Base-by-base conservation (phyloP, 2,888 invertebrate genomes). In the Drosophila borealis region DNA sequence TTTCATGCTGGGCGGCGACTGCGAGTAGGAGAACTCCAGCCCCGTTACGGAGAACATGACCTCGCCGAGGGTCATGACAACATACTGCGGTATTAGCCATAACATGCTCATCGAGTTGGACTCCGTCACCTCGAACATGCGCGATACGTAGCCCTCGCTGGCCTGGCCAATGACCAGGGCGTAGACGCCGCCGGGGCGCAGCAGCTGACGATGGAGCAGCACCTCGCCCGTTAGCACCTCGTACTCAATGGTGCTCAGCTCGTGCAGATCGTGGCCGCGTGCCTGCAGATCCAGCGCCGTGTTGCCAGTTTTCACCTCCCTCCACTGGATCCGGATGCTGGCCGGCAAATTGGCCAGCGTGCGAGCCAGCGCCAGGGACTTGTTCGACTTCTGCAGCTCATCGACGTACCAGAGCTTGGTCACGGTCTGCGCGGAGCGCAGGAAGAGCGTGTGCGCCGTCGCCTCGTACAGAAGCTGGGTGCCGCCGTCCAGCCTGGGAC, bases 1-100 rank as follows among this genome's bases (percentile, higher is more conserved):
- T 92, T 99, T 99, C 98, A 99, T 98, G 69, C 95, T 95, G 3
- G 79, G 50, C 1, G 95, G 95, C 3, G 95, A 94, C 94, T 94
- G 94, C 0, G 95, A 93, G 88, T 95, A 96, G 8, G 95, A 94
- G 89, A 96, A 96, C 74, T 94, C 93, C 9, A 96, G 91, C 0
- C 95, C 95, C 14, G 95, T 95, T 17, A 96, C 94, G 0, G 95
- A 95, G 84, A 95, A 95, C 93, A 96, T 94, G 1, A 96, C 91
- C 71, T 92, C 92, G 3, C 94, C 95, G 2, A 94, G 86, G 0
- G 95, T 94, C 81, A 96, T 94, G 2, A 95, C 89, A 44, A 95
- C 90, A 85, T 95, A 95, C 90, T 96, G 96, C 0, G 95, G 95
- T 14, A 95, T 88, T 74, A 95, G 93, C 94, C 94, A 95, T 3